Percentiles rank a stretch among this genome's conserved stretches.
These are phyloP conservation scores for Melipona bicolor DNA, from an alignment of 2,888 invertebrate species.

Conservation along the genomic window DNA sequence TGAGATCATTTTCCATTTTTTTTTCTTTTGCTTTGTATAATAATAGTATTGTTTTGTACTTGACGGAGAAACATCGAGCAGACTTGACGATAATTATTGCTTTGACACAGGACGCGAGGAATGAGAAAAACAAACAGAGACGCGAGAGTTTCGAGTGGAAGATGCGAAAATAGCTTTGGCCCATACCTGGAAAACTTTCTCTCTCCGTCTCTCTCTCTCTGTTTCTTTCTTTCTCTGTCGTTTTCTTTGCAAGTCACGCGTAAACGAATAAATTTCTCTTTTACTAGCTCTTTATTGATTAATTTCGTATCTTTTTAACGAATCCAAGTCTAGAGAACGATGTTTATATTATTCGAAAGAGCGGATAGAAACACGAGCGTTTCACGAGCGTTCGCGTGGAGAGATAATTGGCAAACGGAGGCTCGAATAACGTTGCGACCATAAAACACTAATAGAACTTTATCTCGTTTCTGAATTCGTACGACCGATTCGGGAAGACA, in stretches of 20 bases:
- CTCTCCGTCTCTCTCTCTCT: conserved; percentile 3
- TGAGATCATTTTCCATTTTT: background rate
- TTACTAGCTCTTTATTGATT: no score
- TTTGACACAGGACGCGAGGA: conserved; percentile 46
- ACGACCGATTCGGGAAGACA: no score
- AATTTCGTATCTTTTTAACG: no score
- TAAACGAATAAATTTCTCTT: background rate
- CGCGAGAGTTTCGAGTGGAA: conserved; percentile 16
- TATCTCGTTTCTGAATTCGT: background rate
- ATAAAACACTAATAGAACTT: conserved; percentile 3
- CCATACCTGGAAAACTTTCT: conserved; percentile 54
- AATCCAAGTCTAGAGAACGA: background rate
- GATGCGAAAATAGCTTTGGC: conserved; percentile 60
- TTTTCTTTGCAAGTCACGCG: conserved; percentile 1
- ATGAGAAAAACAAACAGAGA: conserved; percentile 25
- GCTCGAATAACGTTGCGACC: background rate
- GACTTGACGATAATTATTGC: conserved; percentile 42
- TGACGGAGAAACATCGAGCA: background rate
- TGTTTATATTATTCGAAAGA: background rate
- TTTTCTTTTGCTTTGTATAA: background rate
- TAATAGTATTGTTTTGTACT: conserved; percentile 15
- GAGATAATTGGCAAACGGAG: conserved; percentile 29
- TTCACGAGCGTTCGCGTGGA: background rate
- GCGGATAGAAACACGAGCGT: background rate
- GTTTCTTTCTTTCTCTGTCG: background rate